Percentiles rank a stretch among this genome's conserved stretches.
phyloP scores from a whole-genome alignment of 2,113 vertebrate genomes.

The Neolamprologus brichardi region DNA sequence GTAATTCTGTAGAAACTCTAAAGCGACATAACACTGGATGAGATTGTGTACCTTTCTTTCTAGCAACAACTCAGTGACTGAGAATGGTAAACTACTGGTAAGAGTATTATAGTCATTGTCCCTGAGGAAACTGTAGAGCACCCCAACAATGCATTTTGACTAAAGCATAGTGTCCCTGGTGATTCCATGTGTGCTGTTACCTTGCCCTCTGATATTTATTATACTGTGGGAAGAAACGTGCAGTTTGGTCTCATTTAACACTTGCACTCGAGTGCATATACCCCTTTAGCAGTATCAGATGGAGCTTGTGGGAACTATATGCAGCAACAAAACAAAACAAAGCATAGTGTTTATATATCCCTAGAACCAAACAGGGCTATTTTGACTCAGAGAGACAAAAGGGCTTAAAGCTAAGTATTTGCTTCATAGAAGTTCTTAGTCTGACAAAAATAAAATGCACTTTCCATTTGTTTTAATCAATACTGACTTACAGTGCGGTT shows the following conservation, averaged over 20 bases:
- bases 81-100: conserved; percentile 27
- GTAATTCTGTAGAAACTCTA: neutral
- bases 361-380: neutral
- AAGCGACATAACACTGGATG: neutral
- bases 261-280: conserved; percentile 27
- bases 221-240: conserved; percentile 31
- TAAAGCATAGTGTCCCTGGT: conserved; percentile 21
- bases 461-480: neutral
- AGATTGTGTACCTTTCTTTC: conserved; percentile 6
- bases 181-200: conserved; percentile 30
- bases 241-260: conserved; percentile 44
- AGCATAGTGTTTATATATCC: neutral
- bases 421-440: neutral
- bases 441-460: neutral
- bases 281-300: conserved; percentile 38
- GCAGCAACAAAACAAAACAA: neutral
- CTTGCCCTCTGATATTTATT: conserved; percentile 28
- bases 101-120: conserved; percentile 47
- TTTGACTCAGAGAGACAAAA: neutral
- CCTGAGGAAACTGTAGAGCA: conserved; percentile 45
- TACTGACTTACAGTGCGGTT: neutral
- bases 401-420: conserved; percentile 1
- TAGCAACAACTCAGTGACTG: conserved; percentile 13
- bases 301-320: conserved; percentile 1
- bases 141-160: conserved; percentile 56